These are phyloP conservation scores for Enhydra lutris DNA, from an alignment of 2,113 vertebrate genomes.

Conservation along the genomic window DNA sequence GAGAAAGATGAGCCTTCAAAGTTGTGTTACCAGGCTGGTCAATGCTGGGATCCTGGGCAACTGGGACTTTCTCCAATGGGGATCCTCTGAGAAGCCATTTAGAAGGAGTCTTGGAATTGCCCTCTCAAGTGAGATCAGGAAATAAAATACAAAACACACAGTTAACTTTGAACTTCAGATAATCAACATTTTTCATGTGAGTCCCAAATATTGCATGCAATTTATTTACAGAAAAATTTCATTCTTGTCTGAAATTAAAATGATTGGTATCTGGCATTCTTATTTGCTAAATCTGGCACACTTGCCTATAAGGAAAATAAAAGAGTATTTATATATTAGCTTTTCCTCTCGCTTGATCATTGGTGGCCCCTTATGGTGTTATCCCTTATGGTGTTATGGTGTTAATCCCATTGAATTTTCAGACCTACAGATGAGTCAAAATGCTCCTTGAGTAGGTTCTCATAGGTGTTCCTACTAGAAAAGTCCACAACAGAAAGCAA, in stretches of 20 bases:
- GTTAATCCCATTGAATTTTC: not conserved
- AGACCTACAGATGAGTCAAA: not conserved
- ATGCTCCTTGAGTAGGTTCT: not conserved
- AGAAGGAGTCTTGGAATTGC: not conserved
- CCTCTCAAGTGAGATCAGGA: not conserved
- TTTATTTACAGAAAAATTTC: not conserved
- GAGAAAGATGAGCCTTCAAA: not conserved
- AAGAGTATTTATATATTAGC: not conserved
- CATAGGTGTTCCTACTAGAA: not conserved
- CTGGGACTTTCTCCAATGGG: accelerated
- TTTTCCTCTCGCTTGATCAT: not conserved
- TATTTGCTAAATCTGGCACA: not conserved
- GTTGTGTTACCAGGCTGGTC: not conserved
- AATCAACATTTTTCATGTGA: not conserved
- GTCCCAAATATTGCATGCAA: not conserved
- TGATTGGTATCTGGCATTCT: not conserved
- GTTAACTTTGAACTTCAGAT: not conserved
- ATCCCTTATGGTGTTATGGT: not conserved
- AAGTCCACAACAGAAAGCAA: not conserved
- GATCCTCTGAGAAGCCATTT: not conserved
- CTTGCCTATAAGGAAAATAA: not conserved
- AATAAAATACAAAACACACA: not conserved
- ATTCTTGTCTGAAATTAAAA: not conserved
- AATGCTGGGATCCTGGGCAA: not conserved
- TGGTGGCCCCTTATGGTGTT: not conserved